Base-by-base conservation (phyloP, 2,113 vertebrate genomes). In the Pedetes capensis region DNA sequence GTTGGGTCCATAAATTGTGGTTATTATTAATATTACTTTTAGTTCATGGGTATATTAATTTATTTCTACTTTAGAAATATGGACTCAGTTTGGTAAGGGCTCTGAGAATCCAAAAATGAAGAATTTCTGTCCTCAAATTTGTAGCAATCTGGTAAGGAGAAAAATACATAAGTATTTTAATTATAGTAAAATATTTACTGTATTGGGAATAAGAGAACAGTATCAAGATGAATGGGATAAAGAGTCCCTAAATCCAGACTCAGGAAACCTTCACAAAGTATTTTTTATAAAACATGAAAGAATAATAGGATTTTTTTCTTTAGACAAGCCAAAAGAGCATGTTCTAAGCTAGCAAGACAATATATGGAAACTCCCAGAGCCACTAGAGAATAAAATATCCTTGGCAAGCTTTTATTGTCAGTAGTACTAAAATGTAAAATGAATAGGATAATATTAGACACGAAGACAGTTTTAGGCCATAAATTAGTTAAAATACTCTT, bases 211-310 rank as follows among this genome's bases (percentile, higher is more conserved):
- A 82, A 6, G 10, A 82, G 23, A 76, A 63, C 63, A 5, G 13
- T 76, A 39, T 6, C 25, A 80, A 59, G 11, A 75, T 75, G 1
- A 42, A 23, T 53, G 47, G 4, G 23, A 13, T 61, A 69, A 49
- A 6, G 27, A 95, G 55, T 84, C 13, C 22, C 11, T 76, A 57
- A 47, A 18, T 79, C 5, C 84, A 13, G 11, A 78, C 32, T 61
- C 66, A 92, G 20, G 29, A 79, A 59, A 85, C 25, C 20, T 81
- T 80, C 32, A 42, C 3, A 74, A 66, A 23, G 27, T 82, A 57
- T 89, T 94, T 92, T 79, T 34, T 42, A 27, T 92, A 53, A 92
- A 94, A 55, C 75, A 80, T 61, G 44, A 71, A 37, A 92, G 6
- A 61, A 23, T 53, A 89, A 92, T 89, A 16, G 59, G 25, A 80